Evolutionary conservation across 2,888 invertebrate genomes (phyloP).

Genomic region (Seira ritae): DNA sequence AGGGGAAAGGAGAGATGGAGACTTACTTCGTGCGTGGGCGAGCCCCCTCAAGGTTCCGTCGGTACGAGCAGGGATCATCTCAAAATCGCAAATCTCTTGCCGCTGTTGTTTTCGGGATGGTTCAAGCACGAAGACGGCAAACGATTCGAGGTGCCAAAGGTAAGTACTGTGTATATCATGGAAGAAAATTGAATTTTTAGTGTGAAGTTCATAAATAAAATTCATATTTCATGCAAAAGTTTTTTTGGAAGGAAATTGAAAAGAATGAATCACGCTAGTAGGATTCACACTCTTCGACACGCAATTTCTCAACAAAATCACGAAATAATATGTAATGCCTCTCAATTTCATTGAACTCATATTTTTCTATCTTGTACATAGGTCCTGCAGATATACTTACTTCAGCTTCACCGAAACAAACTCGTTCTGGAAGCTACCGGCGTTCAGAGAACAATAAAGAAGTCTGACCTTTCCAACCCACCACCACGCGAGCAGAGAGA

Average conservation of each 20-base stretch:
- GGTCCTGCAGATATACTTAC: conserved; percentile 72
- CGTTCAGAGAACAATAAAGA: conserved; percentile 70
- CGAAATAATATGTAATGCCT: too few species aligned
- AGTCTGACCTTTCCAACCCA: conserved; percentile 57
- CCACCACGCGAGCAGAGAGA: neutral
- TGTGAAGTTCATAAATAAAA: neutral
- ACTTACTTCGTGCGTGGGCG: conserved; percentile 92
- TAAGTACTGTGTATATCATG: conserved; percentile 53
- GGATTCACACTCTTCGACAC: neutral
- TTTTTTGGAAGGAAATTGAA: neutral
- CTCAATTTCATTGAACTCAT: neutral
- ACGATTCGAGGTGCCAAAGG: conserved; percentile 75
- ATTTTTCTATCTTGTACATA: conserved; percentile 26
- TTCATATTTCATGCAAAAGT: neutral
- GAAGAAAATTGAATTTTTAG: too few species aligned
- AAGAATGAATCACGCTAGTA: neutral
- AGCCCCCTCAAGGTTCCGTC: conserved; percentile 75
- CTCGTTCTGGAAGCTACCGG: conserved; percentile 70
- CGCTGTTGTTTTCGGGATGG: conserved; percentile 91
- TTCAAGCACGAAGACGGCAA: conserved; percentile 87
- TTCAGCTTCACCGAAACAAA: conserved; percentile 70
- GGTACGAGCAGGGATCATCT: conserved; percentile 67
- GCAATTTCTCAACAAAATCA: neutral
- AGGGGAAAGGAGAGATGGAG: conserved; percentile 97
- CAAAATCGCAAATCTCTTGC: conserved; percentile 83